Evolutionary conservation across 2,797 vertebrate species (phyloP), one percentile per base, ranked within the genome.

Genomic region (Sebastes minor): DNA sequence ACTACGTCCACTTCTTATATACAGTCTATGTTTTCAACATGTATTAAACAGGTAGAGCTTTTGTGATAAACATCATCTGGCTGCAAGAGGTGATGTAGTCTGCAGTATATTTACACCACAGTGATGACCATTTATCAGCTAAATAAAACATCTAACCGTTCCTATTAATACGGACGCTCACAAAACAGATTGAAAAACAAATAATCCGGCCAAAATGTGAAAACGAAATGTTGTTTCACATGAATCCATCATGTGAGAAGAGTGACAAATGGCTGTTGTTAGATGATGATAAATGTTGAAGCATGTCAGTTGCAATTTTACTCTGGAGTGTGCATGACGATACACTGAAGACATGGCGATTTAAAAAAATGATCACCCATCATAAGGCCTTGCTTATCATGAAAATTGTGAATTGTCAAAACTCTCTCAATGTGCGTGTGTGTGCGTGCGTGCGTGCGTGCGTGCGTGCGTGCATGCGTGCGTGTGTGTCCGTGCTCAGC

Each of bases 351-450:
- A 83, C 78, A 49, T 32, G 16, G 65, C 42, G 35, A 70, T 80
- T 82, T 82, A 71, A 80, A 70, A 68, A 84, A 80, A 82, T 79
- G 63, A 83, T 80, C 87, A 71, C 70, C 78, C 57, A 42, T 81
- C 62, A 68, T 81, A 70, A 74, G 66, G 33, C 57, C 57, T 49
- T 74, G 65, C 85, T 85, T 27, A 16, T 71, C 18, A 71, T 53
- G 22, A 71, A 67, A 77, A 38, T 0, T 20, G 76, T 62, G 82
- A 35, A 66, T 69, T 72, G 74, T 77, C 65, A 73, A 79, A 81
- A 72, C 66, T 77, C 14, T 73, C n/a, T 66, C 3, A 16, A 9
- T 16, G 22, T 72, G 10, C 46, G 18, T 13, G 22, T 72, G 10
- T 35, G 18, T 53, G 12, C 1, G 46, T 22, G 18, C 9, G 2